Evolutionary conservation across 2,888 invertebrate species (phyloP), one percentile per base, ranked within the genome.

Genomic region (Kuschelorhynchus macadamiae): DNA sequence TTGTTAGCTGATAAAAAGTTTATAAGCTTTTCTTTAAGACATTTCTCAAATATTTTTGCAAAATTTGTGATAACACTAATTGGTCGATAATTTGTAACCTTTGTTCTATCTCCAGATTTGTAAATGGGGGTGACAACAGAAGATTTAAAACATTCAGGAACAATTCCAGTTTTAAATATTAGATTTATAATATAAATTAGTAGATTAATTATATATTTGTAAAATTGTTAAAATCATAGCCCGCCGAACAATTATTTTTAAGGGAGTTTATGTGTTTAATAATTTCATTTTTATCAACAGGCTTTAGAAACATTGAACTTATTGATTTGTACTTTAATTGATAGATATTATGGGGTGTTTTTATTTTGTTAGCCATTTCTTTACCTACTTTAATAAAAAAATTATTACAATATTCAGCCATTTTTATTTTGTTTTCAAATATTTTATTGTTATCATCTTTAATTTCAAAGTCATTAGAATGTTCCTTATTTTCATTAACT

Each of bases 191-290:
- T 30, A 7, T 30, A 30, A n/a, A n/a, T n/a, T n/a, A n/a, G n/a
- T n/a, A n/a, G n/a, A n/a, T n/a, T n/a, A n/a, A n/a, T n/a, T n/a
- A n/a, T n/a, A n/a, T n/a, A n/a, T n/a, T n/a, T n/a, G n/a, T n/a
- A n/a, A n/a, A n/a, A n/a, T n/a, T n/a, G n/a, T n/a, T n/a, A n/a
- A n/a, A n/a, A n/a, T n/a, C n/a, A n/a, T n/a, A n/a, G n/a, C n/a
- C n/a, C n/a, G n/a, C n/a, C n/a, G n/a, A n/a, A n/a, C n/a, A n/a
- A n/a, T n/a, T n/a, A n/a, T n/a, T 47, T 47, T 47, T 20, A 21
- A 47, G 47, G n/a, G 25, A 47, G 21, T 21, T 47, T n/a, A 47
- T 47, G 21, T 47, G 47, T 47, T 47, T 47, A 47, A 47, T 47
- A 18, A 47, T 47, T 21, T 21, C 39, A 47, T 47, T 20, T 2